These are phyloP conservation scores for Cephalopholis sonnerati DNA, from an alignment of 2,113 vertebrate genomes.

Conservation along the genomic window DNA sequence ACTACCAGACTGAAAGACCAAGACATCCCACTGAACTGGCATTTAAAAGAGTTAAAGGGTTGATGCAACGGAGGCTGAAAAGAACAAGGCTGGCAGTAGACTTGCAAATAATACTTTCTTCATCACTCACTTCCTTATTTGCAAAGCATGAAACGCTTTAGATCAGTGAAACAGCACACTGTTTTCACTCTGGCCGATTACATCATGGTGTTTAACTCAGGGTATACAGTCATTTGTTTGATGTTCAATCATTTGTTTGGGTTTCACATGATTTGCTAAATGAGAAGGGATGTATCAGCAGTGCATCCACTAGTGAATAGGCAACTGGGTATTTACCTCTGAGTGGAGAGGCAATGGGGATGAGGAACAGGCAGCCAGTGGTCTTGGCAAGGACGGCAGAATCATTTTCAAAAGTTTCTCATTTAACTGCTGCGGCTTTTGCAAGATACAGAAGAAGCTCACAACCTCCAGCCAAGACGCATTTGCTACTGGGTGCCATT, in stretches of 20 bases:
- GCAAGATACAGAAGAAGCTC: conserved; percentile 37
- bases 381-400: conserved; percentile 58
- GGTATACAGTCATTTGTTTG: conserved; percentile 30
- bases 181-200: conserved; percentile 16
- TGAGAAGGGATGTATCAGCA: conserved; percentile 38
- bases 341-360: conserved; percentile 11
- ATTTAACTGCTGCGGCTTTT: conserved; percentile 59
- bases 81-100: conserved; percentile 1
- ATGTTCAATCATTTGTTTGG: conserved; percentile 28
- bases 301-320: conserved; percentile 19
- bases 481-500: conserved; percentile 45
- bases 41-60: conserved; percentile 36
- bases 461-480: conserved; percentile 58
- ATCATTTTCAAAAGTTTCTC: conserved; percentile 65
- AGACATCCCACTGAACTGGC: conserved; percentile 31
- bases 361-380: conserved; percentile 51
- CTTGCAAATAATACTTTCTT: conserved; percentile 14
- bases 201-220: conserved; percentile 20
- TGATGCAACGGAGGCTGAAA: conserved; percentile 26
- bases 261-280: conserved; percentile 49
- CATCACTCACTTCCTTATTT: conserved; percentile 30
- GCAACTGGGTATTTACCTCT: conserved; percentile 49
- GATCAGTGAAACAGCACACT: conserved; percentile 3
- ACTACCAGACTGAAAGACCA: conserved; percentile 10
- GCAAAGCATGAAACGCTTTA: conserved; percentile 29